Conservation (phyloP, 2,113 vertebrate species). For the Nannobrachium achirus region DNA sequence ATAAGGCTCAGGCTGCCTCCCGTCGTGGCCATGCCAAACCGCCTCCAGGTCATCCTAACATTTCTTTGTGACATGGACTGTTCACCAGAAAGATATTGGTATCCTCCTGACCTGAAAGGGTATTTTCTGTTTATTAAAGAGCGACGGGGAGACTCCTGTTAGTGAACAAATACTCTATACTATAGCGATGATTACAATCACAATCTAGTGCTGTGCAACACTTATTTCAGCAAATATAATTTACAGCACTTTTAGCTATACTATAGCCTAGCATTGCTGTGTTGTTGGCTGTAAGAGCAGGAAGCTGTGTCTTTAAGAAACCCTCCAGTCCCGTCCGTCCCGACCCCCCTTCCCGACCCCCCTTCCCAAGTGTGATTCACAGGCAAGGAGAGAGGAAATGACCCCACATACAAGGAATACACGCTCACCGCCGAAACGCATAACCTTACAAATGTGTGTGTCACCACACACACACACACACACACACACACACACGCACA, state of each 20-base stretch:
- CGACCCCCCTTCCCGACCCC: slow-evolving; percentile 46
- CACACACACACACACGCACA: slow-evolving; percentile 12
- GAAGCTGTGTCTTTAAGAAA: slow-evolving; percentile 53
- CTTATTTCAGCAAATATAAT: too few species aligned
- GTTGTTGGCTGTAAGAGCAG: neutral
- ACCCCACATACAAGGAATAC: slow-evolving; percentile 61
- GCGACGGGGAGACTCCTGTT: too few species aligned
- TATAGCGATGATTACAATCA: too few species aligned
- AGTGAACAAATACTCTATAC: too few species aligned
- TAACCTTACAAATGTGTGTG: slow-evolving; percentile 24
- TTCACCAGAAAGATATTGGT: neutral
- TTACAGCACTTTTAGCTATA: too few species aligned
- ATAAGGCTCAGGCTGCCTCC: too few species aligned
- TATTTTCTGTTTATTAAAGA: too few species aligned
- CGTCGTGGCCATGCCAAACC: slow-evolving; percentile 46
- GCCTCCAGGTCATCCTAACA: slow-evolving; percentile 24
- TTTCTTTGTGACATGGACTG: slow-evolving; percentile 2
- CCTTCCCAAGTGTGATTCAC: slow-evolving; percentile 54
- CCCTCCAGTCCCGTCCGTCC: slow-evolving; percentile 35
- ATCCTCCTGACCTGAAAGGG: too few species aligned
- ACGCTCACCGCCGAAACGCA: slow-evolving; percentile 22
- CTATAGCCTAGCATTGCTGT: neutral
- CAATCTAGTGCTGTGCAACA: too few species aligned
- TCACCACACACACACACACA: slow-evolving; percentile 8
- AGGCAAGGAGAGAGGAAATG: slow-evolving; percentile 62